A percentile compares a stretch with the other conserved stretches of the same genome.
These are phyloP conservation scores for Leptobrachium ailaonicum DNA, from an alignment of 2,113 vertebrate genomes.

Conservation along the genomic window DNA sequence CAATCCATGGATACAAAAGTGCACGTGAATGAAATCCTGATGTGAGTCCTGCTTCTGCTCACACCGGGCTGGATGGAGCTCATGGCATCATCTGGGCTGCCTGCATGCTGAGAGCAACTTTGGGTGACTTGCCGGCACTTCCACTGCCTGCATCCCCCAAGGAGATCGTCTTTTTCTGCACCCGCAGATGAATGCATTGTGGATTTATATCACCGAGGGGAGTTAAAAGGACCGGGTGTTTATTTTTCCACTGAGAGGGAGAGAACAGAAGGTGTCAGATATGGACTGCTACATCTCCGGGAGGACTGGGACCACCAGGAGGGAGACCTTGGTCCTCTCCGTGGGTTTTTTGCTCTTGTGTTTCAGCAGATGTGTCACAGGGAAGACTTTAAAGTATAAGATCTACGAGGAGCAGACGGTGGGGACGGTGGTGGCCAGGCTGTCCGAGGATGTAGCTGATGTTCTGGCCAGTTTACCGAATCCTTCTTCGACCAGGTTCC, in stretches of 20 bases:
- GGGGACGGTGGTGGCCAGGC: constrained; percentile 84
- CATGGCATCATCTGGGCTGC: constrained; percentile 46
- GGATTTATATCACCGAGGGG: constrained; percentile 54
- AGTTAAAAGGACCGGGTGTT: constrained; percentile 50
- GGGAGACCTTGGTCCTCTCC: constrained; percentile 67
- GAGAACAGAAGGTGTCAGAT: neutral
- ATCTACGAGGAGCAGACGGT: constrained; percentile 95
- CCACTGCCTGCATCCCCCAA: neutral
- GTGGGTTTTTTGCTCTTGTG: constrained; percentile 56
- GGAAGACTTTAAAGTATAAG: constrained; percentile 89
- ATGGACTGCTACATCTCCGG: constrained; percentile 51
- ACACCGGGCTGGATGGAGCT: neutral
- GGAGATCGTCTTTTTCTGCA: neutral
- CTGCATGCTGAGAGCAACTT: constrained; percentile 56
- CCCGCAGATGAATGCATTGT: constrained; percentile 53
- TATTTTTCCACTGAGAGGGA: constrained; percentile 50
- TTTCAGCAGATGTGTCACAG: constrained; percentile 57
- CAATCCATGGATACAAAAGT: constrained; percentile 48
- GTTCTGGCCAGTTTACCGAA: constrained; percentile 79
- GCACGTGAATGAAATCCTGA: constrained; percentile 34
- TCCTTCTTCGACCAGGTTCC: constrained; percentile 82
- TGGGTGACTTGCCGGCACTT: constrained; percentile 47
- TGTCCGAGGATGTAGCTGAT: constrained; percentile 86
- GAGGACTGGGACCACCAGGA: constrained; percentile 52
- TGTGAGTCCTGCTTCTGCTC: constrained; percentile 26